Base-by-base conservation (phyloP, 2,888 invertebrate species). In the Adelphocoris suturalis region DNA sequence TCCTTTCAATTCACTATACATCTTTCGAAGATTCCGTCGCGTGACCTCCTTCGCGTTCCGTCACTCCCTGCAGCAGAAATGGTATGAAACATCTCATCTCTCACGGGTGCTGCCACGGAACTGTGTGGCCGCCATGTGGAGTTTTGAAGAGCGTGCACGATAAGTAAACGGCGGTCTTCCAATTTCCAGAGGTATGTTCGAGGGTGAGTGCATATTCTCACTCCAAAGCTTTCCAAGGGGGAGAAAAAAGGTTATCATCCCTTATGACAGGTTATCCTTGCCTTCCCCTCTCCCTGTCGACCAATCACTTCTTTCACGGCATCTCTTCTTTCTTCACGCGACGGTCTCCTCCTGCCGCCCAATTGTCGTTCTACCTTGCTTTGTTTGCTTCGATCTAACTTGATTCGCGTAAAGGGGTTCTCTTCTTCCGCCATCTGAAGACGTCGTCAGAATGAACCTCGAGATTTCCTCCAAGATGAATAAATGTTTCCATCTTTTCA, bases 161-260 rank as follows among this genome's bases (percentile, higher is more conserved):
- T 82, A 82, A 27, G 82, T 82, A 52, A 82, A 82, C 82, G 82
- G 82, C 82, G 82, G 82, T 52, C 48, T 82, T 82, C 82, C 82
- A 82, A 82, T 82, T 82, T 82, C 82, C 48, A 82, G 82, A 14
- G 52, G 82, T 16, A 0, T 16, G n/a, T 23, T 23, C 23, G 52
- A 48, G 52, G n/a, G 82, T 23, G 52, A 52, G 82, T 82, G 23
- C 52, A 82, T 23, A 78, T 78, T 46, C 47, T 37, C 78, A 14
- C 78, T 14, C 37, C 16, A n/a, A 61, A 52, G 85, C 48, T 52
- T 82, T 82, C 48, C 82, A 7, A 80, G 23, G 27, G 37, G 52
- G 82, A 46, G 61, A 23, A 75, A 86, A 86, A 75, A 86, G 86
- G 86, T 86, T 86, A 86, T 86, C 86, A 86, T 86, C 86, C 82